Evolutionary conservation across 2,113 vertebrate species (phyloP), one percentile per base, ranked within the genome.

Genomic region (Catharus fuscescens): DNA sequence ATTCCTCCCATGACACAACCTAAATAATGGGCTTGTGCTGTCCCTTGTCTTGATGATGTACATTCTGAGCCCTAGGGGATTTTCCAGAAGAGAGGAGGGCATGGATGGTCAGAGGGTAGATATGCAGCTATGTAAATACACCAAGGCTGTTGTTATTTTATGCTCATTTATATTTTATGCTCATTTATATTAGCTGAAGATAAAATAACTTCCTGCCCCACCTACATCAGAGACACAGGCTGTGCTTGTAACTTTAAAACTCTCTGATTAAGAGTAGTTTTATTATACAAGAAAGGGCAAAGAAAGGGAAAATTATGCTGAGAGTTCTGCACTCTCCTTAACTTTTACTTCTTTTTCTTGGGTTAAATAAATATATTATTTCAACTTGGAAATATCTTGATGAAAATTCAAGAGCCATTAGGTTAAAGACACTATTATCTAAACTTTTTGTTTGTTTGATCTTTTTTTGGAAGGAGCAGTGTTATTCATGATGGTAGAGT

Each of bases 41-140:
- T 61, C 67, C 90, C 38, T 74, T 78, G 70, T 86, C 71, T 73
- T 78, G 32, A 17, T 73, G 64, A 86, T 94, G 88, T 42, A 88
- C 50, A 32, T 70, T 90, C 90, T 70, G 50, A 92, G 76, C 90
- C 82, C 80, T 48, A 54, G 82, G 86, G 79, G 38, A 85, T 95
- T 95, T 94, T 96, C 85, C 81, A 86, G 79, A 62, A 56, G 32
- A 53, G 45, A 14, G 21, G 14, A 72, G 70, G 38, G 71, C 54
- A 83, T 4, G 29, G 38, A 62, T 84, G 70, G 74, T 79, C 91
- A 86, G 61, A 65, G 61, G 48, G 74, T 9, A 77, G n/a, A 65
- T 36, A 54, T 17, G 24, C 52, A 93, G 59, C 72, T 78, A 60
- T 44, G 44, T 73, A 90, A 82, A 86, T 48, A 62, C 50, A 57